These are phyloP conservation scores for Lophochroa leadbeateri DNA, from an alignment of 2,113 vertebrate species.

Conservation along the genomic window DNA sequence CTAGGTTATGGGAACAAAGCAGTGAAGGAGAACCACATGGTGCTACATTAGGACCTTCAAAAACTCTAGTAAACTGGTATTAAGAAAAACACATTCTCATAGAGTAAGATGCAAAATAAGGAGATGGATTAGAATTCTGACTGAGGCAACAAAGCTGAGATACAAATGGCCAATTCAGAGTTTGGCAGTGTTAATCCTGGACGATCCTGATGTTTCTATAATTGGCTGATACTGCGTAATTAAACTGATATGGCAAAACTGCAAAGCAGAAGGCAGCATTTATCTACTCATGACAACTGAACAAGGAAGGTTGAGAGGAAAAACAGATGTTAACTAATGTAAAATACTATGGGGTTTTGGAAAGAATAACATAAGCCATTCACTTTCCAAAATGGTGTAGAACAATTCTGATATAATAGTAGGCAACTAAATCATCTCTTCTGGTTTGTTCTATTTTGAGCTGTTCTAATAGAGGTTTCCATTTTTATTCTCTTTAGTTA, in stretches of 20 bases:
- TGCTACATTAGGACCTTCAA: background rate
- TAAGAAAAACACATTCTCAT: background rate
- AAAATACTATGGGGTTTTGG: background rate
- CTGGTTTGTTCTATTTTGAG: background rate
- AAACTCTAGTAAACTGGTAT: background rate
- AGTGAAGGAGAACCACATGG: background rate
- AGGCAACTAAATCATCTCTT: background rate
- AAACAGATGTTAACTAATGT: background rate
- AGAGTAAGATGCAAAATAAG: background rate
- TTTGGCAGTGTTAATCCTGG: background rate
- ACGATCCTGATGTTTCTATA: background rate
- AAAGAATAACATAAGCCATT: background rate
- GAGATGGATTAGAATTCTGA: background rate
- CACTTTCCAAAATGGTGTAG: background rate
- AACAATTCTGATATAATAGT: background rate
- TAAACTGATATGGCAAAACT: background rate
- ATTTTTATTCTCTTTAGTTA: background rate
- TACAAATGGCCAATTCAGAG: background rate
- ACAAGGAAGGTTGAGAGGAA: background rate
- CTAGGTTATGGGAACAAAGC: background rate
- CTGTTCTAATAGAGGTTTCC: background rate
- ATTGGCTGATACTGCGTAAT: background rate
- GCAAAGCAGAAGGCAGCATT: background rate
- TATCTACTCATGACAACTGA: background rate
- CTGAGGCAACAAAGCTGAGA: background rate